phyloP scores from a whole-genome alignment of 1,140 invertebrate genomes.

The Lasioglossum baleicum region DNA sequence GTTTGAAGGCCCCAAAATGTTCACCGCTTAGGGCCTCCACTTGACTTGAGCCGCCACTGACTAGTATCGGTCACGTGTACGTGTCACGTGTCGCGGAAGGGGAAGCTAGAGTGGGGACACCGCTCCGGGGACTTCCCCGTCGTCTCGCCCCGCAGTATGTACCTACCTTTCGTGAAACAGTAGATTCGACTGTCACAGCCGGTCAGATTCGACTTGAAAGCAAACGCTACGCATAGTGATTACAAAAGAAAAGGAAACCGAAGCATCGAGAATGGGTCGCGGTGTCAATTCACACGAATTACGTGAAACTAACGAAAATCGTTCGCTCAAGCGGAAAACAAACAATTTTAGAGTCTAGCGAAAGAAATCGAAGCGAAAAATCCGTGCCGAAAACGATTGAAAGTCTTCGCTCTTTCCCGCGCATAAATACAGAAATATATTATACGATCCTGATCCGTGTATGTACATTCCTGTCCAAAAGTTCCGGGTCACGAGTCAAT shows the following conservation, averaged over 20 bases:
- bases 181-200: background rate
- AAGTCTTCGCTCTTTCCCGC: constrained; percentile 40
- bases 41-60: too few relatives aligned
- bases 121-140: too few relatives aligned
- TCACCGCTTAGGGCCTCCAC: too few relatives aligned
- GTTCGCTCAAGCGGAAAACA: constrained; percentile 27
- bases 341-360: constrained; percentile 13
- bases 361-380: constrained; percentile 13
- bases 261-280: constrained; percentile 11
- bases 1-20: too few relatives aligned
- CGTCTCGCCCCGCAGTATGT: too few relatives aligned
- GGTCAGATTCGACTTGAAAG: background rate
- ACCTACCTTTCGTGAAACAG: background rate
- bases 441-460: background rate
- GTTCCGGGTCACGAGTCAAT: background rate
- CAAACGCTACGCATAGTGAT: background rate
- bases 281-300: constrained; percentile 1
- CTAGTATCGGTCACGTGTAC: too few relatives aligned
- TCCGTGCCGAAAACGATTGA: constrained; percentile 36
- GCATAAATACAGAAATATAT: constrained; percentile 14
- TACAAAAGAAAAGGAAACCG: background rate
- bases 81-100: too few relatives aligned
- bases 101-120: too few relatives aligned
- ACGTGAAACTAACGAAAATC: background rate
- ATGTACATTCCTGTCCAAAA: background rate